Conservation (phyloP, 2,888 invertebrate genomes). For the Phengaris alcon region DNA sequence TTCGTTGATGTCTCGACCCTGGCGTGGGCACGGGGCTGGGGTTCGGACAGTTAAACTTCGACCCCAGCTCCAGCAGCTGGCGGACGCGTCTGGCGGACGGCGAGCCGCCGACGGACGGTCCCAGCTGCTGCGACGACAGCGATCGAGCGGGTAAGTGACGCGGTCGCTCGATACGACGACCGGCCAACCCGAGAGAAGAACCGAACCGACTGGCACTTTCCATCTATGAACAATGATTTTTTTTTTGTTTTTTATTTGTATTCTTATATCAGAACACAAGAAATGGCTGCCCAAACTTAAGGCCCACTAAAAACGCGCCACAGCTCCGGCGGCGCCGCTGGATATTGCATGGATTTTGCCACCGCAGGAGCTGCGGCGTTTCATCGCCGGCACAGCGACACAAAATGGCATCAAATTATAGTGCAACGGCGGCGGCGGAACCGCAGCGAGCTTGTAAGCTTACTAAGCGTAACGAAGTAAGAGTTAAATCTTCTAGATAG, state of each 20-base stretch:
- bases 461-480: too few species aligned
- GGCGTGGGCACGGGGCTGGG: conserved; percentile 88
- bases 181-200: conserved; percentile 76
- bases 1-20: conserved; percentile 87
- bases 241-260: neutral
- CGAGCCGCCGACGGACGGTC: conserved; percentile 77
- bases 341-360: too few species aligned
- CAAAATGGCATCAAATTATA: too few species aligned
- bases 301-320: too few species aligned
- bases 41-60: conserved; percentile 80
- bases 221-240: conserved; percentile 51
- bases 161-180: conserved; percentile 75
- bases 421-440: too few species aligned
- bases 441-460: too few species aligned
- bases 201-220: conserved; percentile 82
- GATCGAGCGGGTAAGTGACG: conserved; percentile 85
- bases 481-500: too few species aligned
- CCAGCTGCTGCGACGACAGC: conserved; percentile 85
- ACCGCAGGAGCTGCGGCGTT: too few species aligned
- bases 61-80: conserved; percentile 86
- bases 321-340: too few species aligned
- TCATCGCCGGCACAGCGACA: too few species aligned
- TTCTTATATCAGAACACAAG: too few species aligned
- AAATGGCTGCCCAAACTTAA: too few species aligned
- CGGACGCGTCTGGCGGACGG: conserved; percentile 90